These are phyloP conservation scores for Nannoperca australis DNA, from an alignment of 2,797 vertebrate genomes.

Conservation along the genomic window DNA sequence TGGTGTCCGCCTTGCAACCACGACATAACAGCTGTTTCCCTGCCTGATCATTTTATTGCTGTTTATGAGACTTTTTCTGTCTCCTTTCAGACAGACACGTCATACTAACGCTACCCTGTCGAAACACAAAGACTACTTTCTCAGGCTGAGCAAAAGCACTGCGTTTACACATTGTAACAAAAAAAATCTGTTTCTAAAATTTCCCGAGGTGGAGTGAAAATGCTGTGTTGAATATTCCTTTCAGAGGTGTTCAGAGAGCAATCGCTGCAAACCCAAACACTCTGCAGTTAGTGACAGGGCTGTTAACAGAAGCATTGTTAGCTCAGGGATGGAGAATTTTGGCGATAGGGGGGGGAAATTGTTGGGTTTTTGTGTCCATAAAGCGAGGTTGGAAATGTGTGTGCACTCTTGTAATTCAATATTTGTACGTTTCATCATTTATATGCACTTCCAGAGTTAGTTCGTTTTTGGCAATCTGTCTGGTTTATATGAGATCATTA, in stretches of 20 bases:
- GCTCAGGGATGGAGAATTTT: background rate
- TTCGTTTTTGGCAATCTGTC: too few species aligned
- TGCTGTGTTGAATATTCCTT: slow-evolving; percentile 4
- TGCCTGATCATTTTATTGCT: slow-evolving; percentile 19
- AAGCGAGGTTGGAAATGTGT: background rate
- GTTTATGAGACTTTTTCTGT: background rate
- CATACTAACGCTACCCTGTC: background rate
- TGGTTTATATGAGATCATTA: too few species aligned
- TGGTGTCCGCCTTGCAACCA: slow-evolving; percentile 12
- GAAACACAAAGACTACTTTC: slow-evolving; percentile 4
- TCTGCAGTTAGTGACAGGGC: background rate
- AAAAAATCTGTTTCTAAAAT: background rate
- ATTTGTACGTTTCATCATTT: background rate
- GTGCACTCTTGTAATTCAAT: background rate
- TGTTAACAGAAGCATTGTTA: slow-evolving; percentile 15
- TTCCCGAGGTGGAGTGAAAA: slow-evolving; percentile 14
- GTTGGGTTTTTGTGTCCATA: background rate
- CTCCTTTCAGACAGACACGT: slow-evolving; percentile 11
- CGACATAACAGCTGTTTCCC: slow-evolving; percentile 38
- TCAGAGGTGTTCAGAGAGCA: slow-evolving; percentile 8
- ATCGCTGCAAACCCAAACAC: background rate
- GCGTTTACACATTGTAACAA: background rate
- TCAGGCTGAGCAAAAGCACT: background rate
- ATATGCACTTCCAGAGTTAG: too few species aligned
- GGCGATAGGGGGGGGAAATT: background rate